Evolutionary conservation across 2,888 invertebrate genomes (phyloP).

Genomic region (Tinea trinotella): DNA sequence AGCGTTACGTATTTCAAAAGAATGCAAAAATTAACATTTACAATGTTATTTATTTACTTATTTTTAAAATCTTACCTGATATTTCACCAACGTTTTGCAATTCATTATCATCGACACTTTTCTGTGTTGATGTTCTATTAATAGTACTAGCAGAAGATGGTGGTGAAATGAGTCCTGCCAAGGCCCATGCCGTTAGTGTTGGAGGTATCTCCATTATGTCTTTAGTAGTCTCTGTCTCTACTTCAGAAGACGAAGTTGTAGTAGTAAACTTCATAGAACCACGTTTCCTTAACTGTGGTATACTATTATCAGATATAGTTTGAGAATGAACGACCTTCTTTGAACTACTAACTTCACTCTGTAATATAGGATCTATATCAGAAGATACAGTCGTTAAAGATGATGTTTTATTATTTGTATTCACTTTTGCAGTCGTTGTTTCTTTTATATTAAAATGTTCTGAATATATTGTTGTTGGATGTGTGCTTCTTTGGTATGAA

Average conservation of each 20-base stretch:
- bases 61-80: conserved; percentile 49
- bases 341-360: conserved; percentile 49
- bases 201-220: conserved; percentile 59
- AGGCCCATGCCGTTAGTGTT: conserved; percentile 65
- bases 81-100: conserved; percentile 57
- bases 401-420: conserved; percentile 35
- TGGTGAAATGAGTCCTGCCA: conserved; percentile 58
- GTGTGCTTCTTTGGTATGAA: conserved; percentile 33
- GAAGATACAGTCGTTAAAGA: conserved; percentile 56
- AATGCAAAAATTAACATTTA: too few species aligned
- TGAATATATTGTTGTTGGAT: conserved; percentile 53
- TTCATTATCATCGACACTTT: conserved; percentile 53
- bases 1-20: too few species aligned
- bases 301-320: conserved; percentile 58
- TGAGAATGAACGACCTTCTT: conserved; percentile 56
- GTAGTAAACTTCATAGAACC: conserved; percentile 59
- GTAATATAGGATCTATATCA: conserved; percentile 62
- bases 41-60: too few species aligned
- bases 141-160: conserved; percentile 37
- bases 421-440: conserved; percentile 35
- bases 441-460: conserved; percentile 57
- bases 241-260: conserved; percentile 39
- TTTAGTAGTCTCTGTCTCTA: conserved; percentile 31
- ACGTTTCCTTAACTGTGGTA: conserved; percentile 60
- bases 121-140: conserved; percentile 41